Conservation (phyloP, 2,797 vertebrate genomes). For the Choloepus didactylus region DNA sequence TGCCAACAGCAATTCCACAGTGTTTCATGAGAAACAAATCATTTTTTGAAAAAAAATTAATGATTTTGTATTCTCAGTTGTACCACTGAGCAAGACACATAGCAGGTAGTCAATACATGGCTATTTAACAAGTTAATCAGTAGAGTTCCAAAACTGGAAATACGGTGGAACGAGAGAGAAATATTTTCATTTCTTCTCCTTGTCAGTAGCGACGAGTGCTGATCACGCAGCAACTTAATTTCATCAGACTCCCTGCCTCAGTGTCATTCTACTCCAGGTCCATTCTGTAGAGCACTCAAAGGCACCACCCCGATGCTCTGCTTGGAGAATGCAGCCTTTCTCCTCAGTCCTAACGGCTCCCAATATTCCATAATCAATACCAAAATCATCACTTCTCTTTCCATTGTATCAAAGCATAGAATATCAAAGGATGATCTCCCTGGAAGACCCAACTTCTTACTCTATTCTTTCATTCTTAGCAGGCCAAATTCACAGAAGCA, state of each 20-base stretch:
- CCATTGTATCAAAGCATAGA: not conserved
- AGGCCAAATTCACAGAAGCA: not conserved
- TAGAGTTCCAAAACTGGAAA: conserved; percentile 19
- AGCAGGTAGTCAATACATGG: not conserved
- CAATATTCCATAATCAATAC: not conserved
- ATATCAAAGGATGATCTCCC: not conserved
- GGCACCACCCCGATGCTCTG: accelerated
- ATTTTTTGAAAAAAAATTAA: accelerated
- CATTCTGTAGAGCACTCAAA: not conserved
- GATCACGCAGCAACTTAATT: not conserved
- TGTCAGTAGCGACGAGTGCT: not conserved
- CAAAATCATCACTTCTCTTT: not conserved
- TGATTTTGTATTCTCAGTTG: not conserved
- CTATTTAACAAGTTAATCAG: not conserved
- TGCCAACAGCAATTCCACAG: conserved; percentile 85
- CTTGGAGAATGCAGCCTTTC: not conserved
- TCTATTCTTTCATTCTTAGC: not conserved
- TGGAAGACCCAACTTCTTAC: not conserved
- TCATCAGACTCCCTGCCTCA: not conserved
- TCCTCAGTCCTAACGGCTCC: not conserved
- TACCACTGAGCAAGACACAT: not conserved
- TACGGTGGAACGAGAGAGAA: not conserved
- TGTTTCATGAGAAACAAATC: conserved; percentile 63
- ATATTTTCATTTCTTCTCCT: not conserved
- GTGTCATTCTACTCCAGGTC: not conserved